Evolutionary conservation across 2,888 invertebrate genomes (phyloP).

Genomic region (Calliopum simillimum): DNA sequence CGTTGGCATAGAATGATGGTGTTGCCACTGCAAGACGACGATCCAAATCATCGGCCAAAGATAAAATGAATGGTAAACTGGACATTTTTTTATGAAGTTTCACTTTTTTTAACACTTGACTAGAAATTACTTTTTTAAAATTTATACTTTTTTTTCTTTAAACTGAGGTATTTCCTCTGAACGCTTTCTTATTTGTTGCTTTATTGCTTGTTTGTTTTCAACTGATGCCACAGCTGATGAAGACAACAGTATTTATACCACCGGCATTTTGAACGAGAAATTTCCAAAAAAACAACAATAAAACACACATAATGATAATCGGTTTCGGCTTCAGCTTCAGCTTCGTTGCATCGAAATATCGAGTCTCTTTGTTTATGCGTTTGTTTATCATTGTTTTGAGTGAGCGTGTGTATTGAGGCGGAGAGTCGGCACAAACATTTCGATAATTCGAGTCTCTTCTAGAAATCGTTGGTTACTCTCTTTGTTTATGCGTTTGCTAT

Average conservation of each 20-base stretch:
- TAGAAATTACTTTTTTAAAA: not conserved
- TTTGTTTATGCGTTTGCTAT: too few species aligned
- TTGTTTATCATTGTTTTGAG: too few species aligned
- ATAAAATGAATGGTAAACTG: slow-evolving; percentile 58
- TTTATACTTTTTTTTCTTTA: slow-evolving; percentile 1
- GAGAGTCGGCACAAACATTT: too few species aligned
- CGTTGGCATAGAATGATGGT: slow-evolving; percentile 40
- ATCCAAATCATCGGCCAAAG: slow-evolving; percentile 58
- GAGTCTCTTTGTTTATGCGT: too few species aligned
- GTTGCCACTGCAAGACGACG: slow-evolving; percentile 37
- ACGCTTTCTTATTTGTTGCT: not conserved
- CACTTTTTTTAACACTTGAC: not conserved
- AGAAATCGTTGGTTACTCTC: too few species aligned
- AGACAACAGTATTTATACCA: slow-evolving; percentile 37
- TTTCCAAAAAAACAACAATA: not conserved
- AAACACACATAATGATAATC: too few species aligned
- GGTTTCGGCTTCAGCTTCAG: too few species aligned
- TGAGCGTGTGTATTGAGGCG: too few species aligned
- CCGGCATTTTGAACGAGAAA: slow-evolving; percentile 1
- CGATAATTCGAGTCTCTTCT: too few species aligned
- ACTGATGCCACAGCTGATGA: slow-evolving; percentile 33
- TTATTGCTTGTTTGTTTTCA: slow-evolving; percentile 28
- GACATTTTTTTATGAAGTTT: slow-evolving; percentile 51
- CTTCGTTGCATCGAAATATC: too few species aligned
- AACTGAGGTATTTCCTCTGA: not conserved